Percentiles rank a stretch among this genome's conserved stretches.
These are phyloP conservation scores for Theretra japonica DNA, from an alignment of 2,888 invertebrate species.

Conservation along the genomic window DNA sequence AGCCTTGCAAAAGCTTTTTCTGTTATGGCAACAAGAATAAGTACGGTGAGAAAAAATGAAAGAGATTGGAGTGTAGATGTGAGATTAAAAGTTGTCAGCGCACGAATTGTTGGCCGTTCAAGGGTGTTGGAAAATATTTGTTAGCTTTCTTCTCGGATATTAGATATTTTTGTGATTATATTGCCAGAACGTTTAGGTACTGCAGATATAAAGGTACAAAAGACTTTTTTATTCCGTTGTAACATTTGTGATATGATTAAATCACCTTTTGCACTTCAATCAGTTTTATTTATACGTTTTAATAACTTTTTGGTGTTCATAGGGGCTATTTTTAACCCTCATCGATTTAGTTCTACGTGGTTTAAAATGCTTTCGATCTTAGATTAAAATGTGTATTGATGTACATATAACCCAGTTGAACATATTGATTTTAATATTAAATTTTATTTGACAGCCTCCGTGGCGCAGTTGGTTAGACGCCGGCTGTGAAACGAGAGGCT, in stretches of 20 bases:
- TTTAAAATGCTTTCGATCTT: neutral
- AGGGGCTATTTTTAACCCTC: neutral
- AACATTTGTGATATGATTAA: neutral
- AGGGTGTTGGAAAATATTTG: constrained; percentile 21
- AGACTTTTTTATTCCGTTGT: neutral
- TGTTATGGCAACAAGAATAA: constrained; percentile 18
- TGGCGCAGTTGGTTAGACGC: too few species aligned
- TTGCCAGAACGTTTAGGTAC: neutral
- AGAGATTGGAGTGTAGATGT: constrained; percentile 28
- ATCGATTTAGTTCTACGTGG: neutral
- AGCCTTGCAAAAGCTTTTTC: constrained; percentile 22
- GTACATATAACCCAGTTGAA: too few species aligned
- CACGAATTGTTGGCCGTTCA: constrained; percentile 23
- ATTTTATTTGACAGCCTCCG: too few species aligned
- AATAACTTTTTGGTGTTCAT: neutral
- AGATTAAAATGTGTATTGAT: too few species aligned
- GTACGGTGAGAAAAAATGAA: constrained; percentile 25
- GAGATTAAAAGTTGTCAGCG: constrained; percentile 33
- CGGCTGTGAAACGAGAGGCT: too few species aligned
- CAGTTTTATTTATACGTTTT: neutral
- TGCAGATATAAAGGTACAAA: neutral
- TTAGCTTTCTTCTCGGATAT: constrained; percentile 24
- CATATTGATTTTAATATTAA: too few species aligned
- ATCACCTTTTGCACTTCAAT: neutral
- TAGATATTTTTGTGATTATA: constrained; percentile 24